phyloP scores from a whole-genome alignment of 2,888 invertebrate genomes.

The Synanthedon vespiformis region DNA sequence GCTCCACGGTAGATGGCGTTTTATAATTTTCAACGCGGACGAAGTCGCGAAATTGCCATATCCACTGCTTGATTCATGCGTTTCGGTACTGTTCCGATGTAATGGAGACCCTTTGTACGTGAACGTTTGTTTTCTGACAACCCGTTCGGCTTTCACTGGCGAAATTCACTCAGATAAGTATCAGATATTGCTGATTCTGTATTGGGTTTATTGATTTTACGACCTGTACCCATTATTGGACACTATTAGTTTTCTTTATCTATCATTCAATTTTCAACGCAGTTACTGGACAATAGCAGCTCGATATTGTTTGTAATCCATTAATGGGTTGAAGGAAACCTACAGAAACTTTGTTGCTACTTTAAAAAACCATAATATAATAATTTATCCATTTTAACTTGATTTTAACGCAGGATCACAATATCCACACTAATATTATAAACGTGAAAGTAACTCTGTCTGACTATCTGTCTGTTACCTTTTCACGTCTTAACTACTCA shows the following conservation, averaged over 20 bases:
- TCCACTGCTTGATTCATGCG: neutral
- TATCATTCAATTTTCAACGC: neutral
- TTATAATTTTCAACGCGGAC: no score
- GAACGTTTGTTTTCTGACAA: conserved; percentile 6
- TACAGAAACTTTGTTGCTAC: neutral
- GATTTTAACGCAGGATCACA: no score
- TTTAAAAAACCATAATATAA: no score
- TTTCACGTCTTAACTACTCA: no score
- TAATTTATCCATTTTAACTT: no score
- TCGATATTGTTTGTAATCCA: no score
- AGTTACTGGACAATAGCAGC: neutral
- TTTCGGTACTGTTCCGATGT: neutral
- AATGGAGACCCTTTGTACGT: conserved; percentile 4
- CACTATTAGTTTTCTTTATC: neutral
- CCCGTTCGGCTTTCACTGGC: conserved; percentile 23
- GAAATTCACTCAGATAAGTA: conserved; percentile 23
- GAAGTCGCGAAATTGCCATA: no score
- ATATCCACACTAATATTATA: no score
- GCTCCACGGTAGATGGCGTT: no score
- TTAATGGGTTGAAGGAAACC: neutral
- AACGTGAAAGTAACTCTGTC: no score
- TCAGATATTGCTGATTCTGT: conserved; percentile 10
- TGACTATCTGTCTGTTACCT: no score
- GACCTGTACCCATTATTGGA: neutral
- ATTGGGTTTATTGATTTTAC: neutral